Conservation (phyloP, 1,140 invertebrate genomes). For the Cyclargus thomasi region DNA sequence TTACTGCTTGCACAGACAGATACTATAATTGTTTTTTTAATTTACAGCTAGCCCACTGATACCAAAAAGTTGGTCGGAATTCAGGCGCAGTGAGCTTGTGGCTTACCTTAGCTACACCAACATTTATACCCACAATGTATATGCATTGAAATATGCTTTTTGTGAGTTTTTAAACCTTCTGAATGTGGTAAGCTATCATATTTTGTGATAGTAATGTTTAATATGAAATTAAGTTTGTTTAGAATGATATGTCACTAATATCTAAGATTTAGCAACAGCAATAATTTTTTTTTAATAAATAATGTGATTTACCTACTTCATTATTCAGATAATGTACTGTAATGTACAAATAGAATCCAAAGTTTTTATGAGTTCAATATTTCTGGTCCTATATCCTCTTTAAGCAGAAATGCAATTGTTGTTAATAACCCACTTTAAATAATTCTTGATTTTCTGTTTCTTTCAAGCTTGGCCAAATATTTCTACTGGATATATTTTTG, state of each 20-base stretch:
- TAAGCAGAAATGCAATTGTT: too few species aligned
- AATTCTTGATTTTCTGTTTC: constrained; percentile 17
- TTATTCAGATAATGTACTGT: too few species aligned
- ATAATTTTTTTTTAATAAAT: too few species aligned
- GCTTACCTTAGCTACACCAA: constrained; percentile 74
- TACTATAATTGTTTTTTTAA: constrained; percentile 8
- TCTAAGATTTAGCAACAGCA: too few species aligned
- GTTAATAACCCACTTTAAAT: too few species aligned
- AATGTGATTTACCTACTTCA: too few species aligned
- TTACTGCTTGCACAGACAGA: too few species aligned
- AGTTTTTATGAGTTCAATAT: too few species aligned
- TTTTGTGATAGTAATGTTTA: neutral
- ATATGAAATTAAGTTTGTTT: too few species aligned
- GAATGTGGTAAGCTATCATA: constrained; percentile 77
- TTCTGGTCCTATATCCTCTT: too few species aligned
- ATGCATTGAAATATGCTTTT: constrained; percentile 80
- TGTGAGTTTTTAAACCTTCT: constrained; percentile 84
- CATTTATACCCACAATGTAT: constrained; percentile 79
- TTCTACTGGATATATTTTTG: constrained; percentile 83
- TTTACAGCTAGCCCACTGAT: constrained; percentile 70
- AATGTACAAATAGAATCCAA: too few species aligned
- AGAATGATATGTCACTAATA: too few species aligned
- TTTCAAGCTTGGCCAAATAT: constrained; percentile 75
- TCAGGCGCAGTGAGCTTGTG: constrained; percentile 73
- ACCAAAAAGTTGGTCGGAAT: constrained; percentile 73